phyloP scores from a whole-genome alignment of 2,797 vertebrate genomes.

The Sparidentex hasta region DNA sequence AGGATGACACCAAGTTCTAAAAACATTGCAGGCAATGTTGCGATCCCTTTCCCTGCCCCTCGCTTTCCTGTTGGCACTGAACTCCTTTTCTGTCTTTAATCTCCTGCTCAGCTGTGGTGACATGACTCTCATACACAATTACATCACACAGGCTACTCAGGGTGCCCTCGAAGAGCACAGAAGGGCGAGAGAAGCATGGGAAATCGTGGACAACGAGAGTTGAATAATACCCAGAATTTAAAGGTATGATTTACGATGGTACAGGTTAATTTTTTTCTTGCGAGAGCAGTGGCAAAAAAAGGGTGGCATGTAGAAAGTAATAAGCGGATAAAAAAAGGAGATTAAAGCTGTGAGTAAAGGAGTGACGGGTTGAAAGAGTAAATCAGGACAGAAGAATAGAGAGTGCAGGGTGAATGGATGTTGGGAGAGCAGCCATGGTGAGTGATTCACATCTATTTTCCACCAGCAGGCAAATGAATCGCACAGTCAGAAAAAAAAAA shows the following conservation, averaged over 20 bases:
- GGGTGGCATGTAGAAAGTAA: neutral
- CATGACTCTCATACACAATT: conserved; percentile 60
- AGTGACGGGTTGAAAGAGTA: conserved; percentile 29
- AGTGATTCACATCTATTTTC: conserved; percentile 78
- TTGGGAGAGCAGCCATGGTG: conserved; percentile 56
- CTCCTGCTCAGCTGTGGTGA: conserved; percentile 44
- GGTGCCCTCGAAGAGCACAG: conserved; percentile 33
- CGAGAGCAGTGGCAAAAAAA: neutral
- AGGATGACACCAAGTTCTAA: conserved; percentile 14
- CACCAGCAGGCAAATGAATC: conserved; percentile 72
- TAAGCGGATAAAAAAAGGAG: neutral
- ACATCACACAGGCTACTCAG: conserved; percentile 52
- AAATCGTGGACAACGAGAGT: neutral
- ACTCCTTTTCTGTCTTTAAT: conserved; percentile 57
- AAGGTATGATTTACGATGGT: neutral
- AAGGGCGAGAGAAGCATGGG: conserved; percentile 12
- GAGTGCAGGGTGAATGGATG: conserved; percentile 61
- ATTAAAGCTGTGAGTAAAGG: conserved; percentile 16
- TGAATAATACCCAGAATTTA: conserved; percentile 2
- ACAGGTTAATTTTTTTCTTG: neutral
- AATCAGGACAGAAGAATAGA: conserved; percentile 52
- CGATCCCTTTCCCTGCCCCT: conserved; percentile 5
- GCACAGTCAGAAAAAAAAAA: conserved; percentile 57
- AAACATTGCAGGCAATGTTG: conserved; percentile 21
- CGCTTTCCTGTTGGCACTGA: conserved; percentile 37